Conservation (phyloP, 2,888 invertebrate genomes). For the Lumbricus terrestris region DNA sequence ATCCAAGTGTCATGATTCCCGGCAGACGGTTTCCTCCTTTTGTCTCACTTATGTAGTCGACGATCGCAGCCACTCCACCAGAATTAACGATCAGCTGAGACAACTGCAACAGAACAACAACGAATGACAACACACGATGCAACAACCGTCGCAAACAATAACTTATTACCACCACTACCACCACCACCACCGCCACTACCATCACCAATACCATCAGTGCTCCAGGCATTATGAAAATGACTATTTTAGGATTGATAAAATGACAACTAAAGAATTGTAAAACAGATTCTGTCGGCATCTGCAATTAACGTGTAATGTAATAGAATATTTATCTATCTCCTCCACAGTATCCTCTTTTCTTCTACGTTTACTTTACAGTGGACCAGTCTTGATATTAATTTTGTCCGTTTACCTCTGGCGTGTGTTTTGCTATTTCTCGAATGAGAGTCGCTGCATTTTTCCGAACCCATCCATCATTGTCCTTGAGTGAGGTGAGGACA, state of each 20-base stretch:
- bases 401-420: slow-evolving; percentile 72
- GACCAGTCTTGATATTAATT: too few relatives aligned
- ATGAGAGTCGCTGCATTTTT: slow-evolving; percentile 73
- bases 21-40: slow-evolving; percentile 68
- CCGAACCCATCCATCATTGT: slow-evolving; percentile 71
- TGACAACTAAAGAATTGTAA: too few relatives aligned
- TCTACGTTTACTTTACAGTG: background rate
- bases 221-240: too few relatives aligned
- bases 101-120: slow-evolving; percentile 60
- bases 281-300: too few relatives aligned
- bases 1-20: slow-evolving; percentile 77
- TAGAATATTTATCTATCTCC: background rate
- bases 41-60: slow-evolving; percentile 67
- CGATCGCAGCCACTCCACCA: slow-evolving; percentile 76
- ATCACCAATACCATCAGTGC: too few relatives aligned
- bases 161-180: background rate
- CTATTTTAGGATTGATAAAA: too few relatives aligned
- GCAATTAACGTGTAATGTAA: too few relatives aligned
- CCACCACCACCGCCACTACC: too few relatives aligned
- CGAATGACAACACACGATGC: background rate
- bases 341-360: background rate
- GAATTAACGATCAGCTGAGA: slow-evolving; percentile 77
- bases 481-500: slow-evolving; percentile 71
- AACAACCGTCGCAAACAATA: too few relatives aligned
- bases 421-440: slow-evolving; percentile 77